A percentile compares a stretch with the other conserved stretches of the same genome.
These are phyloP conservation scores for Salminus brasiliensis DNA, from an alignment of 2,113 vertebrate species.

Conservation along the genomic window DNA sequence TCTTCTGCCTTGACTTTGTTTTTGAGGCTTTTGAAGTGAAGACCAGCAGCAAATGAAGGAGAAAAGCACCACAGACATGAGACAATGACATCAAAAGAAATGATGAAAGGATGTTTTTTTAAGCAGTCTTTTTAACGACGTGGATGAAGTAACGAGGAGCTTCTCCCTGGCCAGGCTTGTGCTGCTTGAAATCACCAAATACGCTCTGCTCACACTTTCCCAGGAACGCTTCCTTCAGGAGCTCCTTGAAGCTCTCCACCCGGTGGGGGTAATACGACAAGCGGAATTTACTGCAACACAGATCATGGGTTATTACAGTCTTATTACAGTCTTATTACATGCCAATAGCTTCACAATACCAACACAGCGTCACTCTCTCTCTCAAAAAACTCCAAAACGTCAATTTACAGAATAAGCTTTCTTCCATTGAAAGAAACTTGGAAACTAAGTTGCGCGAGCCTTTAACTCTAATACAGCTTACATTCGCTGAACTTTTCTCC, in stretches of 20 bases:
- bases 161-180: constrained; percentile 74
- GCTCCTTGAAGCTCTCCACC: constrained; percentile 84
- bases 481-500: not conserved
- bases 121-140: constrained; percentile 85
- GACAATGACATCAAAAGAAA: not conserved
- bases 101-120: constrained; percentile 45
- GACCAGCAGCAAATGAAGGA: not conserved
- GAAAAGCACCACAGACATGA: not conserved
- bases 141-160: constrained; percentile 97
- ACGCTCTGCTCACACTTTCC: constrained; percentile 86
- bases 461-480: not conserved
- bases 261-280: constrained; percentile 84
- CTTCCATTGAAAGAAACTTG: too few relatives aligned
- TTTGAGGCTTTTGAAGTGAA: not conserved
- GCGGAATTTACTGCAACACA: constrained; percentile 87
- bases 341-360: too few relatives aligned
- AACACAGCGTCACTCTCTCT: too few relatives aligned
- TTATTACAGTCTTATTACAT: too few relatives aligned
- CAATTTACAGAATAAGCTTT: too few relatives aligned
- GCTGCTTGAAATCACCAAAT: constrained; percentile 90
- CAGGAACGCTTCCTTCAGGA: constrained; percentile 83
- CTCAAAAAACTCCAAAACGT: too few relatives aligned
- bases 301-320: not conserved
- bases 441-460: too few relatives aligned
- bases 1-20: not conserved